phyloP scores from a whole-genome alignment of 2,113 vertebrate species.

The Ia io region DNA sequence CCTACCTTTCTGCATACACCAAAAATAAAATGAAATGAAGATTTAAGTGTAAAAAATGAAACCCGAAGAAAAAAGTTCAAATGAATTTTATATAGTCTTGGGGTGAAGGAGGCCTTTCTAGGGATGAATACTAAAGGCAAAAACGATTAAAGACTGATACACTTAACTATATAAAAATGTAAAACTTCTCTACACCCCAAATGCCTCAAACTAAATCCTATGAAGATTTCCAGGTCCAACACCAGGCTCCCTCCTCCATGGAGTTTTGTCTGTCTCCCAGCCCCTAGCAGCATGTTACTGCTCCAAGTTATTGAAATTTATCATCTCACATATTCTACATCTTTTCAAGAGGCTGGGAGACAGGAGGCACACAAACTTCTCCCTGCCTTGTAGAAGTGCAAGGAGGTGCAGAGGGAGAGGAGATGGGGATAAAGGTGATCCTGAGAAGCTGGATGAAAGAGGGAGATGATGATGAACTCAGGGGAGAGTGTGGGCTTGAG shows the following conservation, averaged over 20 bases:
- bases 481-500: neutral
- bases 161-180: neutral
- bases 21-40: neutral
- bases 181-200: neutral
- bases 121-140: neutral
- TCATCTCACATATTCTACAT: neutral
- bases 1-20: neutral
- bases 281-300: neutral
- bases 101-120: neutral
- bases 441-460: neutral
- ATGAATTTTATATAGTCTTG: neutral
- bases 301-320: neutral
- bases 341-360: neutral
- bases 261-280: neutral
- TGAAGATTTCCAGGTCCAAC: neutral
- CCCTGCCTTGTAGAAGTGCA: neutral
- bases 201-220: neutral
- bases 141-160: neutral
- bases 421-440: neutral
- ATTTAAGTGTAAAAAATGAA: slow-evolving; percentile 30
- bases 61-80: neutral
- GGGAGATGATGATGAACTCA: neutral
- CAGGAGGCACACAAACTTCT: neutral
- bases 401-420: fast-evolving
- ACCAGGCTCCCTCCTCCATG: neutral